Evolutionary conservation across 37 sponge, comb jelly and placozoan genomes (phyloP).

Genomic region (Aplysina aerophoba): DNA sequence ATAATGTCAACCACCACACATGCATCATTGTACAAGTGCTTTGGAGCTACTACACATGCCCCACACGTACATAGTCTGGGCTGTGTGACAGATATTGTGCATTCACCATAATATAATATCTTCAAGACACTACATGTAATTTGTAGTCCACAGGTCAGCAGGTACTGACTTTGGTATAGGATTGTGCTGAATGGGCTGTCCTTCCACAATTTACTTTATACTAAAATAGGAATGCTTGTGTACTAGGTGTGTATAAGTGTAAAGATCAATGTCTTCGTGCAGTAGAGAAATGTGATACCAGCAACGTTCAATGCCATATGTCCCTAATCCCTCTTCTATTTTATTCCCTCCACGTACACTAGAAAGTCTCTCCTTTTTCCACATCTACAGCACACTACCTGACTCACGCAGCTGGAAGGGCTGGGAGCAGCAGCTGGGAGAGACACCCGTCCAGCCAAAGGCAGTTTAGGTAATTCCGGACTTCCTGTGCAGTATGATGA

Average conservation of each 20-base stretch:
- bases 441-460: constrained; percentile 49
- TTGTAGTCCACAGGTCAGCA: background rate
- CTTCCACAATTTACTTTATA: no score
- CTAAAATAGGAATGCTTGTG: background rate
- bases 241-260: background rate
- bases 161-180: background rate
- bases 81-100: no score
- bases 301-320: constrained; percentile 36
- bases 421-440: constrained; percentile 74
- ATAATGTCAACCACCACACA: no score
- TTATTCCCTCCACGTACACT: no score
- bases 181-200: background rate
- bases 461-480: constrained; percentile 69
- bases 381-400: constrained; percentile 55
- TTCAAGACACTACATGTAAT: no score
- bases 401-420: constrained; percentile 76
- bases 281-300: constrained; percentile 2
- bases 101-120: no score
- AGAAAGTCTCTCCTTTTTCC: background rate
- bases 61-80: no score
- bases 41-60: no score
- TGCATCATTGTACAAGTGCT: no score
- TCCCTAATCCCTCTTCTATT: no score
- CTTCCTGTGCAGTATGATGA: constrained; percentile 60
- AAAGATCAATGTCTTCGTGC: background rate